Base-by-base conservation (phyloP, 2,797 vertebrate species). In the Thripadectes ignobilis region DNA sequence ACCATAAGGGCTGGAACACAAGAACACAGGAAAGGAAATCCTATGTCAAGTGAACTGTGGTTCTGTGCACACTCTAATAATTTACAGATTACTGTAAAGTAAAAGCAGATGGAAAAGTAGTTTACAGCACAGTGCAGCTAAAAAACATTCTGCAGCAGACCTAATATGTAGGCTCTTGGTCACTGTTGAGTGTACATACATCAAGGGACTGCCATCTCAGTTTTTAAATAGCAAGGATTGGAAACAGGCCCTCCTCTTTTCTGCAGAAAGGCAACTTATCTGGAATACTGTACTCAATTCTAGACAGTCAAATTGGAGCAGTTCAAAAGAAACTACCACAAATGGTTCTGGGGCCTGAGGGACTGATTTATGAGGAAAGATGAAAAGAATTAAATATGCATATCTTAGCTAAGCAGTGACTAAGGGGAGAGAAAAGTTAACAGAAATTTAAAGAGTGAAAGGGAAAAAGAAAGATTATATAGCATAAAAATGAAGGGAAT, bases 341-440 rank as follows among this genome's bases (percentile, higher is more conserved):
- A 96, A 88, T 51, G 52, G 32, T 84, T 95, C 69, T 39, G 48
- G 27, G 82, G 69, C 93, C 94, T 6, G 9, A 89, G 91, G 91
- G 91, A 95, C 69, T 93, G 95, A 93, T 92, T 96, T 91, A 92
- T 57, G 62, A 92, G 41, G 65, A 93, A 94, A 94, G 89, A 96
- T 94, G 79, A 96, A 95, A 96, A 95, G 72, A 94, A 96, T 93
- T 94, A 92, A 92, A 93, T 82, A 94, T 92, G 87, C 73, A 86
- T 71, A 94, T 54, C 52, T 96, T 94, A 89, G 87, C 79, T 93
- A 92, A 86, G 79, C 69, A 92, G 63, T 81, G 45, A 86, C 79
- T 94, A 91, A 88, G 79, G 36, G 88, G 29, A 93, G 55, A 93
- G 58, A 84, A 43, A 88, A 94, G 71, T 86, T 89, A 89, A 71